Evolutionary conservation across 2,113 vertebrate species (phyloP).

Genomic region (Pseudopipra pipra): DNA sequence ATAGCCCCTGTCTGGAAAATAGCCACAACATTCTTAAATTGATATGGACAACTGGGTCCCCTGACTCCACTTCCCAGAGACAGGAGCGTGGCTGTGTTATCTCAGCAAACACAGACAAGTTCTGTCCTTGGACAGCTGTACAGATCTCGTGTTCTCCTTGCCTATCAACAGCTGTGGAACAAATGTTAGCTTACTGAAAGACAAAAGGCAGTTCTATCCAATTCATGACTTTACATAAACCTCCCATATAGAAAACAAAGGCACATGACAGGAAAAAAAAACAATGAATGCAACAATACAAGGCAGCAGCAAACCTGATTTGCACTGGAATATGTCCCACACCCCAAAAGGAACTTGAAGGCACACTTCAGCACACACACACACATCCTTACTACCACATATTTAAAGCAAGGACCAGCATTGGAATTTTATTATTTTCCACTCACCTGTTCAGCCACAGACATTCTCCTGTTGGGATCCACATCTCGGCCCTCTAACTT

Average conservation of each 20-base stretch:
- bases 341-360: neutral
- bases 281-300: neutral
- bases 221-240: neutral
- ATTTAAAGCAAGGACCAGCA: neutral
- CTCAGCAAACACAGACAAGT: neutral
- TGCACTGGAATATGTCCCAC: neutral
- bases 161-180: neutral
- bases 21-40: neutral
- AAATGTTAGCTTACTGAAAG: neutral
- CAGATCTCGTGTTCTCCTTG: neutral
- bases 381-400: neutral
- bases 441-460: conserved; percentile 94
- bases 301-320: neutral
- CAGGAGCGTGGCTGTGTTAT: neutral
- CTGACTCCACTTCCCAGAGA: neutral
- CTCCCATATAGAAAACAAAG: neutral
- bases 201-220: neutral
- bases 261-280: neutral
- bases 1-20: neutral
- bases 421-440: neutral
- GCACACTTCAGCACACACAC: neutral
- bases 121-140: neutral
- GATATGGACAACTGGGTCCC: neutral
- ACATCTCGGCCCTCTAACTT: conserved; percentile 97
- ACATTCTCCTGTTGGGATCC: conserved; percentile 96